Evolutionary conservation across 2,113 vertebrate species (phyloP).

Genomic region (Coptodon bakossiorum): DNA sequence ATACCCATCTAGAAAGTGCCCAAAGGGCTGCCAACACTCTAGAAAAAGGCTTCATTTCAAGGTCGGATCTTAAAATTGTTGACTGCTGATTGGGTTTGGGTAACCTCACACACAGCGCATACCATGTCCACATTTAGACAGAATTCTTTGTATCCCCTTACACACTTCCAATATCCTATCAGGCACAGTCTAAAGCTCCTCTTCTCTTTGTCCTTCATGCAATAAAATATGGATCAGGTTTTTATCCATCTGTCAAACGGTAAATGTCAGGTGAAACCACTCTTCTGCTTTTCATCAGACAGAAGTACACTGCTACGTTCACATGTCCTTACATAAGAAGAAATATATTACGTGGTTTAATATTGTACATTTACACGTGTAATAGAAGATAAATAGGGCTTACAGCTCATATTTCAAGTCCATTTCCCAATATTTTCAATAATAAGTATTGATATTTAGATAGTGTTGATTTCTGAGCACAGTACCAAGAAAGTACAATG

Average conservation of each 20-base stretch:
- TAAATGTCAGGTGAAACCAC: background rate
- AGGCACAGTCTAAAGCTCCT: background rate
- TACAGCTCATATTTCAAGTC: background rate
- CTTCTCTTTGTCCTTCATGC: background rate
- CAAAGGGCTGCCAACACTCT: conserved; percentile 16
- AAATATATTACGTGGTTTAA: background rate
- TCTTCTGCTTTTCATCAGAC: background rate
- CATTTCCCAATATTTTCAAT: background rate
- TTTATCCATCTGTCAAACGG: background rate
- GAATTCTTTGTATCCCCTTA: background rate
- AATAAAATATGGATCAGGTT: conserved; percentile 29
- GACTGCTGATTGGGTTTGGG: conserved; percentile 6
- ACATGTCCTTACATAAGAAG: background rate
- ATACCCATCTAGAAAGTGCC: conserved; percentile 41
- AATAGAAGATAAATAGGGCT: background rate
- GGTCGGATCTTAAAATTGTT: conserved; percentile 2
- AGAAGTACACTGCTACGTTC: background rate
- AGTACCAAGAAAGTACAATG: background rate
- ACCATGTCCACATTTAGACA: background rate
- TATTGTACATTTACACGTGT: background rate
- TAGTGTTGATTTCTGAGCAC: background rate
- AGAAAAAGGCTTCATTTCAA: conserved; percentile 14
- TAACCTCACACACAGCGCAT: background rate
- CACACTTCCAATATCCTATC: background rate
- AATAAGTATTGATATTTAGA: background rate